A percentile compares a stretch with the other conserved stretches of the same genome.
These are phyloP conservation scores for Neostethus bicornis DNA, from an alignment of 2,797 vertebrate species.

Conservation along the genomic window DNA sequence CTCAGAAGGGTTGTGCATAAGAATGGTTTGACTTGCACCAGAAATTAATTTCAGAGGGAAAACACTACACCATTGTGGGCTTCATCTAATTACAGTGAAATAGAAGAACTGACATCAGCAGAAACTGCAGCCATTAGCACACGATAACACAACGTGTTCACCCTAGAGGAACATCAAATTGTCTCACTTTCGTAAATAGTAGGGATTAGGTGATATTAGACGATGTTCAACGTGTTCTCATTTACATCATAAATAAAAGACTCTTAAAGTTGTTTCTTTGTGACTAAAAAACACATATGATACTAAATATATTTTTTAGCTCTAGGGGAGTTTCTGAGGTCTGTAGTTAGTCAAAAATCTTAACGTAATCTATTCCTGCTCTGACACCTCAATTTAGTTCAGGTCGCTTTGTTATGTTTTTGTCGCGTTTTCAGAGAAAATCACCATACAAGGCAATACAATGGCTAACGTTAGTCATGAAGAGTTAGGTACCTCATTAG, in stretches of 20 bases:
- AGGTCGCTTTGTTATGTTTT: too few species aligned
- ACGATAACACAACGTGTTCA: conserved; percentile 75
- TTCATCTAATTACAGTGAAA: conserved; percentile 74
- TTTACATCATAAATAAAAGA: background rate
- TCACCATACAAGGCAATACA: too few species aligned
- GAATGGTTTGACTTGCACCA: conserved; percentile 59
- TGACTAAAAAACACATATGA: too few species aligned
- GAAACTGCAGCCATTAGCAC: conserved; percentile 52
- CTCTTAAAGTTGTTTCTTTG: too few species aligned
- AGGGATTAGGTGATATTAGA: background rate
- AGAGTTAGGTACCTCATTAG: too few species aligned
- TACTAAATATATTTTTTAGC: too few species aligned
- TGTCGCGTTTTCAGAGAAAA: too few species aligned
- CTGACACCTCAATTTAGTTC: too few species aligned
- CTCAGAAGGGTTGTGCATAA: conserved; percentile 64
- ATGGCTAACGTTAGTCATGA: too few species aligned
- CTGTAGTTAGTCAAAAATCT: too few species aligned
- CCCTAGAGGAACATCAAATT: conserved; percentile 34
- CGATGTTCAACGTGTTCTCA: background rate
- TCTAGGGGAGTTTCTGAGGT: too few species aligned
- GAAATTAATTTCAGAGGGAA: conserved; percentile 44
- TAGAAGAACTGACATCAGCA: conserved; percentile 69
- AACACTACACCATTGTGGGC: conserved; percentile 64
- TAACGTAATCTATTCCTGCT: too few species aligned
- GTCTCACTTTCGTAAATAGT: background rate